Evolutionary conservation across 2,888 invertebrate genomes (phyloP).

Genomic region (Trissonchulus sp.): DNA sequence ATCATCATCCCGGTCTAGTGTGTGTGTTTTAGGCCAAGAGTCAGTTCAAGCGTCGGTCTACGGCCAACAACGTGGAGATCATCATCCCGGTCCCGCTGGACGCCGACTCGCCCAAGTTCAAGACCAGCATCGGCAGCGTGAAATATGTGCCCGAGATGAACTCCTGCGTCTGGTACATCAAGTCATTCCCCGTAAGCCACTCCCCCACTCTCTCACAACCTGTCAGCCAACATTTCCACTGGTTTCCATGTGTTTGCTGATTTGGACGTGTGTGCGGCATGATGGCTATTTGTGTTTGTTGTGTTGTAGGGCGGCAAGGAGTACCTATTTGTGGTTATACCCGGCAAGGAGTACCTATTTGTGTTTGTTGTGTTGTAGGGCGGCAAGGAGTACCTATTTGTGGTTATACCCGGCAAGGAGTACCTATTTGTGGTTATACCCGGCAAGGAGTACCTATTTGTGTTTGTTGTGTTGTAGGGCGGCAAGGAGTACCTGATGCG

Average conservation of each 20-base stretch:
- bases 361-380: slow-evolving; percentile 64
- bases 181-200: slow-evolving; percentile 33
- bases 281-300: too few relatives aligned
- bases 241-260: too few relatives aligned
- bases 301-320: slow-evolving; percentile 77
- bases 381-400: slow-evolving; percentile 95
- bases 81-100: slow-evolving; percentile 91
- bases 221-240: too few relatives aligned
- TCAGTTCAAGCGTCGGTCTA: slow-evolving; percentile 92
- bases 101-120: slow-evolving; percentile 96
- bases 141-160: slow-evolving; percentile 95
- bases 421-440: too few relatives aligned
- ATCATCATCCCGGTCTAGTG: slow-evolving; percentile 86
- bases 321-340: too few relatives aligned
- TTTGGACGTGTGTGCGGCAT: too few relatives aligned
- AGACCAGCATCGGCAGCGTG: slow-evolving; percentile 83
- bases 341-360: too few relatives aligned
- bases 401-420: too few relatives aligned
- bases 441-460: too few relatives aligned
- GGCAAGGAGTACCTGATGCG: slow-evolving; percentile 97
- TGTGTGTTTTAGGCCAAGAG: slow-evolving; percentile 68
- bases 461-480: slow-evolving; percentile 60
- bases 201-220: too few relatives aligned
- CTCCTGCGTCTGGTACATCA: slow-evolving; percentile 89
- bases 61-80: slow-evolving; percentile 97